Base-by-base conservation (phyloP, 2,113 vertebrate genomes). In the Centrocercus urophasianus region DNA sequence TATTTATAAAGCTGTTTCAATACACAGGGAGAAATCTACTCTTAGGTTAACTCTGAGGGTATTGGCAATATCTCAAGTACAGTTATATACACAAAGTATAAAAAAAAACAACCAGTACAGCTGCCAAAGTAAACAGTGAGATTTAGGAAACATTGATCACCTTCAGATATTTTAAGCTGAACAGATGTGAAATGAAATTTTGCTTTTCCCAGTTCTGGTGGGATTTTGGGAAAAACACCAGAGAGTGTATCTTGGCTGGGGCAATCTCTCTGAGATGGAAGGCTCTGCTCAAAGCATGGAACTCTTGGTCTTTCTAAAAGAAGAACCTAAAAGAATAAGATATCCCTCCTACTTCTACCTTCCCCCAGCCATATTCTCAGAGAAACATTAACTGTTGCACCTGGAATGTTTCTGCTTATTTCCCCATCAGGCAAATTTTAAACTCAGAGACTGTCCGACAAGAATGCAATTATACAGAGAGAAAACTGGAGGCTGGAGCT, bases 221-320 rank as follows among this genome's bases (percentile, higher is more conserved):
- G 45, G 57, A n/a, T 40, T 91, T 67, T 48, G 25, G 18, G 32
- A 32, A 67, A 18, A 27, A 11, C 5, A 13, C 28, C 47, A 57
- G 52, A 34, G 36, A 48, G 20, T 8, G 1, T 28, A 34, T 7
- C 18, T 48, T 28, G 60, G 48, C 67, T 32, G 30, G 17, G 36
- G 42, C 0, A 1, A n/a, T n/a, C 24, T 19, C 60, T 30, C 64
- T 19, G 20, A 82, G 15, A 17, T 17, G 30, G 22, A 38, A 76
- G 71, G 9, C 25, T 52, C 61, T 59, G 28, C 54, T 59, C 21
- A 16, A 57, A 61, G 9, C 36, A 25, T 5, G 40, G 34, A 45
- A 45, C n/a, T 34, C 0, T 0, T 2, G 22, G 54, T 21, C 15
- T 65, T 73, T 30, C 34, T 40, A 50, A 71, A 7, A 54, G 32